phyloP scores from a whole-genome alignment of 2,888 invertebrate species.

The Caenorhabditis sp. region DNA sequence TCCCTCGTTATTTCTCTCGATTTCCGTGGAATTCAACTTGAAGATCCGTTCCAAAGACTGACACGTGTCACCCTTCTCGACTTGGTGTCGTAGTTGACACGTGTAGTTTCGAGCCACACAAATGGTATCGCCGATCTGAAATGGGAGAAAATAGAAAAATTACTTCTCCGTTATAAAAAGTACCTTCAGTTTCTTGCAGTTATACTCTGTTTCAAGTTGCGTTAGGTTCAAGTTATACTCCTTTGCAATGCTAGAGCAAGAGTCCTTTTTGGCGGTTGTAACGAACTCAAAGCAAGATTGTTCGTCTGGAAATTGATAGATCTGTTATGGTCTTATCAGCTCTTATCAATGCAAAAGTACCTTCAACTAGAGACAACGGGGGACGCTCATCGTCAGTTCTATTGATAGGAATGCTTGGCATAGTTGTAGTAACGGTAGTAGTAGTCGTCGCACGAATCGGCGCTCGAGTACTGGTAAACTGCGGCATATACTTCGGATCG shows the following conservation, averaged over 20 bases:
- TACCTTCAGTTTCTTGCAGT: slow-evolving; percentile 8
- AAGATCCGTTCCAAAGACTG: background rate
- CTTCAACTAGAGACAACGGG: slow-evolving; percentile 7
- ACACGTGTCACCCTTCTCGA: slow-evolving; percentile 4
- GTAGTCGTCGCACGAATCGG: background rate
- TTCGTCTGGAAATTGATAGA: background rate
- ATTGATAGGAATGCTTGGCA: background rate
- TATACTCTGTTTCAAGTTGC: background rate
- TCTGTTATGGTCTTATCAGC: background rate
- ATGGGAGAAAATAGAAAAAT: too few relatives aligned
- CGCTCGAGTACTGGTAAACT: background rate
- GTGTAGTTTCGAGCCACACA: slow-evolving; percentile 9
- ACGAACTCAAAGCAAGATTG: slow-evolving; percentile 6
- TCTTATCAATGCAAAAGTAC: background rate
- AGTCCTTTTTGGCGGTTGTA: background rate
- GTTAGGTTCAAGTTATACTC: background rate
- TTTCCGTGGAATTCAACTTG: background rate
- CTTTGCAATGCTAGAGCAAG: background rate
- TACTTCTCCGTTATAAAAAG: background rate
- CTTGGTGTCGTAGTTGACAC: slow-evolving; percentile 9
- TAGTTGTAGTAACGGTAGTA: background rate
- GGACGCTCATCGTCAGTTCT: background rate
- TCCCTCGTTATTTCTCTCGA: background rate
- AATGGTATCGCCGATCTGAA: slow-evolving; percentile 23
- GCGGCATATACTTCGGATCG: background rate